Evolutionary conservation across 1,140 invertebrate genomes (phyloP).

Genomic region (Parapsyche elsis): DNA sequence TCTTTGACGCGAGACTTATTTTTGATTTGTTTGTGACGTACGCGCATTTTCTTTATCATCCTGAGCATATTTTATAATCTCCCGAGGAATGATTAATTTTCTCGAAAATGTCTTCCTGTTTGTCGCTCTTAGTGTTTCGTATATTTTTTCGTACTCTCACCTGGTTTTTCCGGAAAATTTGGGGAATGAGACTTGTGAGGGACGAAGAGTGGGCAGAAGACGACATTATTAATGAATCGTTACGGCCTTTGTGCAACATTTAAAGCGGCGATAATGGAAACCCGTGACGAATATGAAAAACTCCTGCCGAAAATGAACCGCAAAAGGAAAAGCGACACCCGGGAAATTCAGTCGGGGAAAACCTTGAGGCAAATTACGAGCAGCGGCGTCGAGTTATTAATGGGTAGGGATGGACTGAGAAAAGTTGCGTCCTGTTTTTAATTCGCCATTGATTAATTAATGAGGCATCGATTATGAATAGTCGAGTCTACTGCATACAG

Average conservation of each 20-base stretch:
- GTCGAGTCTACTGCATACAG: neutral
- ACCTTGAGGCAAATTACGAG: slow-evolving; percentile 41
- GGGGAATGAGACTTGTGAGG: neutral
- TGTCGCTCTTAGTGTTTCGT: neutral
- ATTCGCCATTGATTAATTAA: slow-evolving; percentile 54
- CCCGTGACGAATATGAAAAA: slow-evolving; percentile 30
- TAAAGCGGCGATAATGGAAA: slow-evolving; percentile 20
- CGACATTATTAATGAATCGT: slow-evolving; percentile 18
- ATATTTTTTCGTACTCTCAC: neutral
- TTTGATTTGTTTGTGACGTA: no score
- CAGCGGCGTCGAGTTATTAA: slow-evolving; percentile 42
- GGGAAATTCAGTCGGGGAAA: neutral
- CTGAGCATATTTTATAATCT: no score
- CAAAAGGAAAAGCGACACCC: slow-evolving; percentile 7
- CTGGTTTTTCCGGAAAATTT: neutral
- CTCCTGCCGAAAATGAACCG: neutral
- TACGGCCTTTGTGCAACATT: neutral
- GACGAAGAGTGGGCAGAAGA: neutral
- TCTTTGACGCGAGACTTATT: no score
- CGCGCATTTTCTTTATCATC: no score
- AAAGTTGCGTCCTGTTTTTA: slow-evolving; percentile 52
- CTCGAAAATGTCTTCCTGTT: neutral
- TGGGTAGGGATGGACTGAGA: slow-evolving; percentile 17
- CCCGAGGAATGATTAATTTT: neutral
- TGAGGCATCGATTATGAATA: slow-evolving; percentile 52